A percentile compares a stretch with the other conserved stretches of the same genome.
These are phyloP conservation scores for Eupeodes luniger DNA, from an alignment of 2,888 invertebrate genomes.

Conservation along the genomic window DNA sequence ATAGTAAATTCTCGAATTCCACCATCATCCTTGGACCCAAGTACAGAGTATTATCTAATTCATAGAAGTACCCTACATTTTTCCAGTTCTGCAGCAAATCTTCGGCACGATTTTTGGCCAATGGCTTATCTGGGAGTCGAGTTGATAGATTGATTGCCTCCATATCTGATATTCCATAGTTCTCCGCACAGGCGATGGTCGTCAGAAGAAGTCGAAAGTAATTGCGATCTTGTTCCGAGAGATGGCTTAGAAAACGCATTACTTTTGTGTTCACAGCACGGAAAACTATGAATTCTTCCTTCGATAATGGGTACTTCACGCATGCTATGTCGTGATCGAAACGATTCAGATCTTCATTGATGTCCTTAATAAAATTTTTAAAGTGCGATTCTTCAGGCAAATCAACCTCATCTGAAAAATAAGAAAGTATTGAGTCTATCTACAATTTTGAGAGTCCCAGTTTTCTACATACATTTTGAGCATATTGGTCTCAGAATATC, in stretches of 20 bases:
- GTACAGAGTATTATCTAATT: conserved; percentile 77
- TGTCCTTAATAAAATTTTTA: conserved; percentile 73
- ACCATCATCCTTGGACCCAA: conserved; percentile 79
- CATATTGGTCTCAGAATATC: conserved; percentile 75
- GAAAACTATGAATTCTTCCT: conserved; percentile 78
- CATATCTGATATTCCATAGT: conserved; percentile 78
- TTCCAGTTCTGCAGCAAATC: conserved; percentile 78
- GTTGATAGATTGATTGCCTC: conserved; percentile 77
- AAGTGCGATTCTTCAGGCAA: conserved; percentile 55
- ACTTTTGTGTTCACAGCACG: conserved; percentile 76
- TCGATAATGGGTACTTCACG: conserved; percentile 78
- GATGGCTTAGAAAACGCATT: conserved; percentile 77
- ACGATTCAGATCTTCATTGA: conserved; percentile 76
- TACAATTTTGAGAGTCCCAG: not conserved
- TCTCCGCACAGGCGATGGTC: conserved; percentile 74
- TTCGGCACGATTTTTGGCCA: conserved; percentile 78
- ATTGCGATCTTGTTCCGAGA: conserved; percentile 77
- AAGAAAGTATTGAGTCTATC: not conserved
- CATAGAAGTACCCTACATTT: conserved; percentile 78
- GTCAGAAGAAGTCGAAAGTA: conserved; percentile 78
- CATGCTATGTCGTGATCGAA: conserved; percentile 78
- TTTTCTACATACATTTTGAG: conserved; percentile 73
- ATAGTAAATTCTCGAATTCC: conserved; percentile 78
- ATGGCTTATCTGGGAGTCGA: conserved; percentile 71
- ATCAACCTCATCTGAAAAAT: conserved; percentile 73